A percentile compares a stretch with the other conserved stretches of the same genome.
These are phyloP conservation scores for Charanyca ferruginea DNA, from an alignment of 2,888 invertebrate genomes.

Conservation along the genomic window DNA sequence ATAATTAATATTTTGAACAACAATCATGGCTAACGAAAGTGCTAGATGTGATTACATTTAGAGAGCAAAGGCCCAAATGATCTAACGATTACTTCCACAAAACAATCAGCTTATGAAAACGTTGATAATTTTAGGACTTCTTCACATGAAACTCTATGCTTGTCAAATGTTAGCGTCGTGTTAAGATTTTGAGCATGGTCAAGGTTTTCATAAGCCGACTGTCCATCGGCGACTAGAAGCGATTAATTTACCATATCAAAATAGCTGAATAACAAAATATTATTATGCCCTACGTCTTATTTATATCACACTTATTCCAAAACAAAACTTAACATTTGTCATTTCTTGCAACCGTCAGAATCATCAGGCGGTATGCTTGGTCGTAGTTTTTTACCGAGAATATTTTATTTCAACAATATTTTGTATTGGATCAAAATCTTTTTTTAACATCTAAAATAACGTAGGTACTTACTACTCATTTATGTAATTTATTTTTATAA, in stretches of 20 bases:
- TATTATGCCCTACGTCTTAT: constrained; percentile 19
- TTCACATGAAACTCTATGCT: constrained; percentile 9
- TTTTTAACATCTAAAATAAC: constrained; percentile 13
- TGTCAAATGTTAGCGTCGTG: not conserved
- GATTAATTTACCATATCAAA: constrained; percentile 23
- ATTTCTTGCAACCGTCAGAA: constrained; percentile 9
- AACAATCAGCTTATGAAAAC: constrained; percentile 4
- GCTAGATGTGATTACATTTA: constrained; percentile 37
- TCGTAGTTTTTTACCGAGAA: constrained; percentile 15
- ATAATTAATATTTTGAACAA: constrained; percentile 58
- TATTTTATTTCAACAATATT: not conserved
- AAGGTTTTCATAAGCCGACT: constrained; percentile 16
- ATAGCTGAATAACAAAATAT: constrained; percentile 4
- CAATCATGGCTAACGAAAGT: constrained; percentile 46
- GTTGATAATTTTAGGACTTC: not conserved
- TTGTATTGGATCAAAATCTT: not conserved
- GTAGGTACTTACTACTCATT: not conserved
- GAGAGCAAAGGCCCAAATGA: constrained; percentile 52
- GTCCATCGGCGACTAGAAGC: constrained; percentile 40
- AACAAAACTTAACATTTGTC: constrained; percentile 4
- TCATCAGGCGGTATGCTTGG: constrained; percentile 34
- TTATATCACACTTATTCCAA: constrained; percentile 24
- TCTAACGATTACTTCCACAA: constrained; percentile 21
- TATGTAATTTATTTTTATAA: not conserved
- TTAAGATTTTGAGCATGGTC: constrained; percentile 3